Evolutionary conservation across 2,113 vertebrate species (phyloP).

Genomic region (Eulemur macaco): DNA sequence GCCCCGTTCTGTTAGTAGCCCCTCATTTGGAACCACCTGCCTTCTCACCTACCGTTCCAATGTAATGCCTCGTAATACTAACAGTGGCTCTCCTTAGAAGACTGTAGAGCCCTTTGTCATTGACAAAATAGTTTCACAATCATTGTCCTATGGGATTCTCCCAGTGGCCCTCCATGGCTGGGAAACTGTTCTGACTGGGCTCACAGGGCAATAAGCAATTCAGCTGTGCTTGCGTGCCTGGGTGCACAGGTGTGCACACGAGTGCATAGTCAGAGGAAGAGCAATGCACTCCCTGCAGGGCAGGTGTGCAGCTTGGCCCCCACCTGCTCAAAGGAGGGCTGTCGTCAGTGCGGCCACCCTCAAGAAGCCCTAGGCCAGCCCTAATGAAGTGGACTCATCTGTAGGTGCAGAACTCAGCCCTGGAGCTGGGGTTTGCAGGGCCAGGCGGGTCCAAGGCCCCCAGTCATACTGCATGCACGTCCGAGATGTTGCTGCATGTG

Average conservation of each 20-base stretch:
- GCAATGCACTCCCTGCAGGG: neutral
- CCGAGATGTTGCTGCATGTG: neutral
- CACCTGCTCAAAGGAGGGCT: neutral
- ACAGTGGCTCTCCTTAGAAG: neutral
- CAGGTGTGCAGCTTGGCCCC: neutral
- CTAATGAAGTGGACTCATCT: neutral
- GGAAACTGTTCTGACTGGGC: neutral
- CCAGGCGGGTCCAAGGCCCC: neutral
- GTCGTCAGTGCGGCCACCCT: neutral
- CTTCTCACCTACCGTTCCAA: neutral
- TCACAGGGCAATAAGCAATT: neutral
- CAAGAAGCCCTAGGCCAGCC: neutral
- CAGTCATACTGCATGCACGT: neutral
- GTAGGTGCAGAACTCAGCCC: neutral
- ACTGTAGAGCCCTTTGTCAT: neutral
- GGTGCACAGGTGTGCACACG: neutral
- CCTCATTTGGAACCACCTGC: neutral
- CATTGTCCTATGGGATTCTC: neutral
- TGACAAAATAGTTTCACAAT: neutral
- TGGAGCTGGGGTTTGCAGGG: neutral
- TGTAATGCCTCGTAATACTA: neutral
- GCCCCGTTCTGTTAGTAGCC: neutral
- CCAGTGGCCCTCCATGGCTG: neutral
- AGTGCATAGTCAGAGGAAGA: neutral
- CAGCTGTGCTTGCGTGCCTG: too few species aligned